These are phyloP conservation scores for Mycetomoellerius zeteki DNA, from an alignment of 1,140 invertebrate species.

Conservation along the genomic window DNA sequence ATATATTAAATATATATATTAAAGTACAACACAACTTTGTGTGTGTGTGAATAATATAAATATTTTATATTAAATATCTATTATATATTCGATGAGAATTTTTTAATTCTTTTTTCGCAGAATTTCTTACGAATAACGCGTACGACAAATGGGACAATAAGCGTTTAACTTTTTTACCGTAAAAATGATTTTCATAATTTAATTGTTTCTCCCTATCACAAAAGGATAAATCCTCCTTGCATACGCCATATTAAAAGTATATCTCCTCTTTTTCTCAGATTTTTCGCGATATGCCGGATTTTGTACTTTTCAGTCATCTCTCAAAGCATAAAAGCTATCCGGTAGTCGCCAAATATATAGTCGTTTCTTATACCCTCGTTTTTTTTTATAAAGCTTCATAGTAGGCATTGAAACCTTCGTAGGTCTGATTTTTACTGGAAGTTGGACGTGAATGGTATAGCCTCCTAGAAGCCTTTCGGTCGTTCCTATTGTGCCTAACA, in stretches of 20 bases:
- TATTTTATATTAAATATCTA: too few relatives aligned
- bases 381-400: slow-evolving; percentile 21
- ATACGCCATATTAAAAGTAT: not conserved
- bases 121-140: too few relatives aligned
- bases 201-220: too few relatives aligned
- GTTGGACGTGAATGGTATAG: slow-evolving; percentile 11
- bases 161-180: too few relatives aligned
- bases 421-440: not conserved
- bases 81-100: too few relatives aligned
- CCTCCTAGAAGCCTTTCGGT: slow-evolving; percentile 32
- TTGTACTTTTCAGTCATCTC: not conserved
- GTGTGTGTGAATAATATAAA: too few relatives aligned
- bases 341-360: not conserved
- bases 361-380: not conserved
- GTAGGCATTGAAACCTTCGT: slow-evolving; percentile 1
- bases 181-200: too few relatives aligned
- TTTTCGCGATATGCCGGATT: not conserved
- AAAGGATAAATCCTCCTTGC: too few relatives aligned
- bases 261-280: not conserved
- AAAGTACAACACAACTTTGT: too few relatives aligned
- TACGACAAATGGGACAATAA: too few relatives aligned
- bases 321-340: slow-evolving; percentile 34
- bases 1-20: too few relatives aligned
- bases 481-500: slow-evolving; percentile 21
- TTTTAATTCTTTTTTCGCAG: too few relatives aligned